These are phyloP conservation scores for Heliconius ethilla DNA, from an alignment of 2,888 invertebrate genomes.

Conservation along the genomic window DNA sequence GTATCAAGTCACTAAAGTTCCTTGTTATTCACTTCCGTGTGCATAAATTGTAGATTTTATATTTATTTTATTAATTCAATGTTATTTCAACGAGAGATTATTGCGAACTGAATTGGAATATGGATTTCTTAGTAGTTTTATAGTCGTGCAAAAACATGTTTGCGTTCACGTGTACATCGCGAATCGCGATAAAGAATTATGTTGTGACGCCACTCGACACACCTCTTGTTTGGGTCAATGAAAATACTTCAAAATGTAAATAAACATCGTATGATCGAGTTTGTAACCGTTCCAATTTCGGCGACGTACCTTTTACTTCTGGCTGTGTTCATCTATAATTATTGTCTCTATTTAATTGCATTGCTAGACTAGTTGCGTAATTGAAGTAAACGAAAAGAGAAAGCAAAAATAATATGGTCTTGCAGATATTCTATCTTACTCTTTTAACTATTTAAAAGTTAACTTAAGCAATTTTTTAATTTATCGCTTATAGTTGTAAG, in stretches of 20 bases:
- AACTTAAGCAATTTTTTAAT: too few relatives aligned
- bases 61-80: conserved; percentile 29
- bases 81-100: conserved; percentile 44
- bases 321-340: conserved; percentile 19
- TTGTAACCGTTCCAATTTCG: conserved; percentile 57
- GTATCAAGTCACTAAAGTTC: conserved; percentile 40
- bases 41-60: not conserved
- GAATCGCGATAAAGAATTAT: conserved; percentile 39
- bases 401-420: not conserved
- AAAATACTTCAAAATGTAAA: conserved; percentile 57
- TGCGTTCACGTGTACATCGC: conserved; percentile 44
- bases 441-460: too few relatives aligned
- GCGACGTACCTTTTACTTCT: conserved; percentile 32
- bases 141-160: conserved; percentile 67
- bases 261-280: conserved; percentile 68
- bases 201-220: conserved; percentile 51
- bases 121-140: conserved; percentile 52
- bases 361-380: conserved; percentile 4
- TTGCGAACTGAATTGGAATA: conserved; percentile 47
- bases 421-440: not conserved
- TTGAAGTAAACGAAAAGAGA: not conserved
- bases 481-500: too few relatives aligned
- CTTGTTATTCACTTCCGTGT: conserved; percentile 39
- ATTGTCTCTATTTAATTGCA: not conserved
- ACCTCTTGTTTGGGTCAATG: conserved; percentile 61